Evolutionary conservation across 1,140 invertebrate species (phyloP).

Genomic region (Macrocentrus cingulum): DNA sequence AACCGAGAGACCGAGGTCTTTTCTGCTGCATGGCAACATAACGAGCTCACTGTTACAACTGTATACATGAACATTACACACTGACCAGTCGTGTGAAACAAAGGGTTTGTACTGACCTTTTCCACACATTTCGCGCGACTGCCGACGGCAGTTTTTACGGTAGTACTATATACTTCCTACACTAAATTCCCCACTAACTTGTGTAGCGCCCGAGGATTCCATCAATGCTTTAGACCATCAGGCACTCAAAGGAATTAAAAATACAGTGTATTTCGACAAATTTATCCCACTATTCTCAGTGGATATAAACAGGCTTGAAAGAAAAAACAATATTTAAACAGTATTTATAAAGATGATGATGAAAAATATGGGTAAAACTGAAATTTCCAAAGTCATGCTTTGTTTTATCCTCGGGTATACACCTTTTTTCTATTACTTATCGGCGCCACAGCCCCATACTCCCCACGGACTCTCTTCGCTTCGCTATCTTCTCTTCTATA

Average conservation of each 20-base stretch:
- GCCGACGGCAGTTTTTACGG: background rate
- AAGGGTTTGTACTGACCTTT: background rate
- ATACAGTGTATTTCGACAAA: no score
- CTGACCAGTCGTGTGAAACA: background rate
- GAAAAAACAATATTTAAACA: no score
- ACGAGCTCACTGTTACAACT: conserved; percentile 33
- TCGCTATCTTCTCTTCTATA: conserved; percentile 4
- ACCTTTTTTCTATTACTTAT: conserved; percentile 9
- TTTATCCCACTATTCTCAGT: no score
- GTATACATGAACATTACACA: conserved; percentile 6
- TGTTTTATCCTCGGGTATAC: background rate
- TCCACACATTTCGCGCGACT: conserved; percentile 11
- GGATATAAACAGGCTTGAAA: no score
- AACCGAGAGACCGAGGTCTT: conserved; percentile 7
- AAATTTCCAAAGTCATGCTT: background rate
- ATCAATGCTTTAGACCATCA: no score
- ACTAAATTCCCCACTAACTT: conserved; percentile 16
- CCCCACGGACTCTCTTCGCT: conserved; percentile 8
- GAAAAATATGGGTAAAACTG: no score
- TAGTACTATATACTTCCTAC: background rate
- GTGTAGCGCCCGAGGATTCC: background rate
- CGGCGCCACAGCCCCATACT: conserved; percentile 7
- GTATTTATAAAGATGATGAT: no score
- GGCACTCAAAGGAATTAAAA: no score
- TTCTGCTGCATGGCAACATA: conserved; percentile 29